These are phyloP conservation scores for Rhea americana DNA, from an alignment of 2,113 vertebrate genomes.

Conservation along the genomic window DNA sequence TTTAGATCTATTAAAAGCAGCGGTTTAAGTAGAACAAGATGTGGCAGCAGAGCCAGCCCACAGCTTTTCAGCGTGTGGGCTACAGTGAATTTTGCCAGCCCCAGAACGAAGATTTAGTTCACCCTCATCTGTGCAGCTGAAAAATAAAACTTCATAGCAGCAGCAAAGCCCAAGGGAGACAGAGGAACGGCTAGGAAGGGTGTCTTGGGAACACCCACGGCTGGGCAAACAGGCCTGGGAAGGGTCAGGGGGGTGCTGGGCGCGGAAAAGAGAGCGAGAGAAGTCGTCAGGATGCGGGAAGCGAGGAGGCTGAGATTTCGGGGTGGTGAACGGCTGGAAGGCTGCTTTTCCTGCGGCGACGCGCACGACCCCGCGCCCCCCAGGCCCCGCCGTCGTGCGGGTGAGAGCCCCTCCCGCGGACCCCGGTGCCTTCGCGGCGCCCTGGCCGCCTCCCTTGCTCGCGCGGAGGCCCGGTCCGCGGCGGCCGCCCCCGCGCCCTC, in stretches of 20 bases:
- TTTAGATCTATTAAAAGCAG: slow-evolving; percentile 20
- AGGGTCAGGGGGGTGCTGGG: not conserved
- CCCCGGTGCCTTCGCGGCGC: not conserved
- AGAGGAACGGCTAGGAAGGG: not conserved
- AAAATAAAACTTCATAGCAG: not conserved
- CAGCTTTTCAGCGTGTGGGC: not conserved
- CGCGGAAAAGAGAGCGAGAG: not conserved
- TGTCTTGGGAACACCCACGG: not conserved
- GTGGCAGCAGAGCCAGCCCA: not conserved
- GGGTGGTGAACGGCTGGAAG: not conserved
- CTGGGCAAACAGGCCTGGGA: not conserved
- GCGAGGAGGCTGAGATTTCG: not conserved
- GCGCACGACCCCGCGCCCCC: fast-evolving
- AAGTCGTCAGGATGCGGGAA: not conserved
- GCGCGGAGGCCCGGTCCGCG: not conserved
- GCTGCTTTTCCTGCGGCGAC: not conserved
- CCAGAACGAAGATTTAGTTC: not conserved
- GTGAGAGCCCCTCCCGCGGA: not conserved
- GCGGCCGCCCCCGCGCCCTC: too few relatives aligned
- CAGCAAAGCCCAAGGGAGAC: not conserved
- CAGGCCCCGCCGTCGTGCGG: not conserved
- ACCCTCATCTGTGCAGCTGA: not conserved
- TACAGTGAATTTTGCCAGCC: not conserved
- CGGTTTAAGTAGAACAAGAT: slow-evolving; percentile 30
- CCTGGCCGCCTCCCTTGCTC: not conserved